phyloP scores from a whole-genome alignment of 1,140 invertebrate genomes.

The Delia radicum region DNA sequence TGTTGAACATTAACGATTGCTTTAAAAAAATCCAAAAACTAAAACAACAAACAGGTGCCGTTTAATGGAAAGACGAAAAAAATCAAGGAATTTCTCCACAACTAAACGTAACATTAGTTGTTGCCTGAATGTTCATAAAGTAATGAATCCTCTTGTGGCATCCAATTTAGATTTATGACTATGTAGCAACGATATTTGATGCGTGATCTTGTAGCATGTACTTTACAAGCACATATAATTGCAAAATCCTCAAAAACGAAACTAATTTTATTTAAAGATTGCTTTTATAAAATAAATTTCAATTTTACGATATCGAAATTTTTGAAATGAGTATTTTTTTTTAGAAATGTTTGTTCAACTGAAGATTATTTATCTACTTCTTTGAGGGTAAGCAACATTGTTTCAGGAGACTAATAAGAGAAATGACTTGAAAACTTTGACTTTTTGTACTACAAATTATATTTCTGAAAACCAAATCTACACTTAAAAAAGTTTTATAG shows the following conservation, averaged over 20 bases:
- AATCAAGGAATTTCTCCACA: not conserved
- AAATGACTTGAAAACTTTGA: too few species aligned
- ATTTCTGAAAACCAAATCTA: too few species aligned
- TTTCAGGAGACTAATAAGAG: too few species aligned
- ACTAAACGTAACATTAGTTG: not conserved
- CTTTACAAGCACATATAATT: slow-evolving; percentile 8
- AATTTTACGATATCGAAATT: too few species aligned
- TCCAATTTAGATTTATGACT: slow-evolving; percentile 51
- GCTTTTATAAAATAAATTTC: too few species aligned
- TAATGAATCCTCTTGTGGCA: not conserved
- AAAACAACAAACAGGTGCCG: slow-evolving; percentile 14
- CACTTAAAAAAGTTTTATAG: too few species aligned
- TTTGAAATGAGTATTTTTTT: too few species aligned
- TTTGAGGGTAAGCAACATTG: too few species aligned
- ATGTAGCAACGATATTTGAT: slow-evolving; percentile 38
- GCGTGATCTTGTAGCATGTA: slow-evolving; percentile 37
- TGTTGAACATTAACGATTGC: not conserved
- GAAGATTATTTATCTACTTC: too few species aligned
- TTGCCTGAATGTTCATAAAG: not conserved
- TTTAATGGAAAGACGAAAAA: not conserved
- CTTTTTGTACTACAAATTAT: too few species aligned
- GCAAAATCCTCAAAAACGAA: slow-evolving; percentile 21
- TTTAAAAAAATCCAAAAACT: not conserved
- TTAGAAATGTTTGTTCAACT: too few species aligned
- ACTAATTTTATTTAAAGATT: too few species aligned